Evolutionary conservation across 2,113 vertebrate species (phyloP), one percentile per base, ranked within the genome.

Genomic region (Trichechus manatus): DNA sequence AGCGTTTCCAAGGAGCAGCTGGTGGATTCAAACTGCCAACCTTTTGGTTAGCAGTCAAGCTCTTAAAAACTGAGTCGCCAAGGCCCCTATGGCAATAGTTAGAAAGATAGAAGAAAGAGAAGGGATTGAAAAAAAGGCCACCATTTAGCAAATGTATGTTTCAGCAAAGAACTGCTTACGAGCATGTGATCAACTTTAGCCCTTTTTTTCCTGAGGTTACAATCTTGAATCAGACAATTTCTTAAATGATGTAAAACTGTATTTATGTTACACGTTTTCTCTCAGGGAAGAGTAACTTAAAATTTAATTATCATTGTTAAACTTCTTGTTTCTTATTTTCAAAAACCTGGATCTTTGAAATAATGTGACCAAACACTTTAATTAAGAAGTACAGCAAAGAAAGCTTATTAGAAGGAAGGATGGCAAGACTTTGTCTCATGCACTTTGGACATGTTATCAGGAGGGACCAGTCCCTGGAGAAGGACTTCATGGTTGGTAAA

Each of bases 231-330:
- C 44, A 79, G 22, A 86, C 4, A 64, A 72, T 27, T 78, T 50
- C 23, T 86, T 93, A 79, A 81, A 39, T 91, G 20, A 84, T 56
- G 2, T 22, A 72, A 92, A 89, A 53, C 50, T 83, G 9, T 90
- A 88, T 63, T 53, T 77, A 56, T 22, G 23, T 19, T 70, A 63
- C 7, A 87, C 23, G 17, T 87, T 87, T 95, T 95, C 81, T 59
- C n/a, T 61, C 70, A 61, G 17, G n/a, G 59, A 83, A 86, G 95
- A 61, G 27, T 79, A 70, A 31, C 23, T 87, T 63, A 79, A 44
- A 56, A 78, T 70, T 85, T 70, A 90, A 96, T 87, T 81, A 66
- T 9, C 11, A 0, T 87, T 83, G 29, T 79, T 89, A 94, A 93
- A 70, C 4, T 13, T n/a, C 4, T 56, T 56, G 3, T 56, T 56